These are phyloP conservation scores for Drosophila meridionalis DNA, from an alignment of 2,888 invertebrate genomes.

Conservation along the genomic window DNA sequence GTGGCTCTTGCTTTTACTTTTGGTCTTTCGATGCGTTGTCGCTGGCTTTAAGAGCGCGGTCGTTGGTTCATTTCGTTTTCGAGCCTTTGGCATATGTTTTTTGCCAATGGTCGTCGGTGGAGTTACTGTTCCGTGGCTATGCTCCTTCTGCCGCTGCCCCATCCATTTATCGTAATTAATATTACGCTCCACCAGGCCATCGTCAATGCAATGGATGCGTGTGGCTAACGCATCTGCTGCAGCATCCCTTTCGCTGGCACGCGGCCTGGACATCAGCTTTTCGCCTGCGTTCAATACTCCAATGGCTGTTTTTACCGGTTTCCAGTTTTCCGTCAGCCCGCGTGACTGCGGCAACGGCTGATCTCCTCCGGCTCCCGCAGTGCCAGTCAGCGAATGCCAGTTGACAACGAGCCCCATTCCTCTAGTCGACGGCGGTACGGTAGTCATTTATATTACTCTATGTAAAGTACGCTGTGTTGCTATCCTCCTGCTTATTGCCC, in stretches of 20 bases:
- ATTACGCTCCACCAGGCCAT: not conserved
- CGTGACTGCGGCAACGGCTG: conserved; percentile 4
- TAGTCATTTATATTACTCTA: conserved; percentile 15
- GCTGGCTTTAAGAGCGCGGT: conserved; percentile 29
- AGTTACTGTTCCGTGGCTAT: conserved; percentile 6
- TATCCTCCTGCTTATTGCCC: not conserved
- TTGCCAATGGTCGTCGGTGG: conserved; percentile 25
- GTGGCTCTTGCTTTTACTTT: conserved; percentile 63
- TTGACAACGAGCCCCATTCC: not conserved
- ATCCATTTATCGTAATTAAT: conserved; percentile 1
- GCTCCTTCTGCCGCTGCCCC: not conserved
- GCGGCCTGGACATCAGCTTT: not conserved
- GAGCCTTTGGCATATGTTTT: conserved; percentile 37
- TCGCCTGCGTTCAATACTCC: not conserved
- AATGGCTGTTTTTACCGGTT: conserved; percentile 1
- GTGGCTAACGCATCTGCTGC: not conserved
- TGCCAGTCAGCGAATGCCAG: conserved; percentile 3
- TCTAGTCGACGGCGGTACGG: conserved; percentile 10
- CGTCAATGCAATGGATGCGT: conserved; percentile 1
- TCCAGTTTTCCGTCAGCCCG: not conserved
- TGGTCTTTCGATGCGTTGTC: conserved; percentile 62
- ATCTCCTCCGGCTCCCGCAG: not conserved
- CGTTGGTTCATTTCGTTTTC: conserved; percentile 31
- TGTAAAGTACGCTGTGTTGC: not conserved
- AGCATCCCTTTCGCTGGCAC: conserved; percentile 1